These are phyloP conservation scores for Rhinogobius similis DNA, from an alignment of 2,113 vertebrate species.

Conservation along the genomic window DNA sequence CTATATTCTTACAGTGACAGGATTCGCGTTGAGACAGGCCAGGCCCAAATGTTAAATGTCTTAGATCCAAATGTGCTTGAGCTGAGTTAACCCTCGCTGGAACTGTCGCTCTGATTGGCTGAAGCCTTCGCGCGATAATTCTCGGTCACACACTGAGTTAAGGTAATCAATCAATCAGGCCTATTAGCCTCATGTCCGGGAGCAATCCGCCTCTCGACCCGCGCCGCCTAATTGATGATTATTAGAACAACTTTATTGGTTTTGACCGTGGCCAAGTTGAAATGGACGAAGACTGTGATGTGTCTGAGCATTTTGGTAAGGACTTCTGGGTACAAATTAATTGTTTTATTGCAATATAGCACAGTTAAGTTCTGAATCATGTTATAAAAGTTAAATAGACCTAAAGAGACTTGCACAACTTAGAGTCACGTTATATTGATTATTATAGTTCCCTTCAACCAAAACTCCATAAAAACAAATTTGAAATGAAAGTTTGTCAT, in stretches of 20 bases:
- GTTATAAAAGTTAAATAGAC: slow-evolving; percentile 20
- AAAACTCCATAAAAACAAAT: slow-evolving; percentile 21
- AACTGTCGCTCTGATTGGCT: slow-evolving; percentile 55
- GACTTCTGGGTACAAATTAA: slow-evolving; percentile 32
- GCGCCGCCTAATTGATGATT: slow-evolving; percentile 62
- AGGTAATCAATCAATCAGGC: slow-evolving; percentile 66
- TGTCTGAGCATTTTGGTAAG: slow-evolving; percentile 72
- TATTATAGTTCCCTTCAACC: not conserved
- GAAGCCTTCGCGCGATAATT: slow-evolving; percentile 46
- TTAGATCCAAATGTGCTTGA: not conserved
- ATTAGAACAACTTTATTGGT: slow-evolving; percentile 59
- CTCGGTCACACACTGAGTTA: not conserved
- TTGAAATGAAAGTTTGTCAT: slow-evolving; percentile 32
- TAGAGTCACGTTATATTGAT: not conserved
- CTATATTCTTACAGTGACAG: no score
- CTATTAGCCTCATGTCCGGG: slow-evolving; percentile 9
- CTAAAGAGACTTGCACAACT: not conserved
- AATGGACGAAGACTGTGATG: slow-evolving; percentile 65
- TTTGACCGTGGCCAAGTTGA: slow-evolving; percentile 17
- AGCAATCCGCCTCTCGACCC: slow-evolving; percentile 5
- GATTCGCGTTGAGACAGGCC: no score
- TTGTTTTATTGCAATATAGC: slow-evolving; percentile 34
- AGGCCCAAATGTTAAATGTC: no score
- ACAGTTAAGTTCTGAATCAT: not conserved
- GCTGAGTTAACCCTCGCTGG: not conserved